Evolutionary conservation across 1,140 invertebrate genomes (phyloP), one percentile per base, ranked within the genome.

Genomic region (Drosophila elegans): DNA sequence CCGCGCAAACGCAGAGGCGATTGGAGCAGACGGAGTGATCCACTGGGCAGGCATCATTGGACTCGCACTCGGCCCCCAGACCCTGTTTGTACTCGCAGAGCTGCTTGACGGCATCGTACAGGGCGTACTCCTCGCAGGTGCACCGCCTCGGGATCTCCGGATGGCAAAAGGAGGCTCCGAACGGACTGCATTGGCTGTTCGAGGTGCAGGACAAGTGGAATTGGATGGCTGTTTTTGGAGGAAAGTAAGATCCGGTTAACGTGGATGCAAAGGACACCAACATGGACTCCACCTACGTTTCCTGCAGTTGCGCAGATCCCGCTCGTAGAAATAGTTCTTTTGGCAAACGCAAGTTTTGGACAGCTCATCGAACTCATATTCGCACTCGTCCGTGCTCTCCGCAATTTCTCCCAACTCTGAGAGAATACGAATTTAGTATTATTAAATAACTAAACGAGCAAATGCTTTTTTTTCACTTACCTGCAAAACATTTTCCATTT

Each of bases 11-110:
- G 62, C 93, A 94, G 16, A 41, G 38, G 3, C 91, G 92, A 11
- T 89, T 79, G 7, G 80, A 78, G 67, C 93, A 94, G 5, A 92
- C 80, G 0, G 93, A 84, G 76, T 94, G 84, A 2, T 78, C 75
- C 0, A 93, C 91, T 0, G 76, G 64, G 53, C 92, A 92, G 27
- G 56, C 77, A 45, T 91, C 83, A 38, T 82, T 81, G 3, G 84
- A 78, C 34, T 90, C 78, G 54, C 92, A 92, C 46, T 90, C 80
- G 13, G 78, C 86, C 0, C 91, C 92, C 49, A 92, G 41, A 11
- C 91, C 91, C 27, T 86, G 57, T 41, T 80, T 90, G 16, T 84
- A 91, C 12, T 89, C 75, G 46, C 91, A 92, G 10, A 92, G 60
- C 63, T 92, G 88, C n/a, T 57, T 77, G 21, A 85, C 75, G 51